phyloP scores from a whole-genome alignment of 2,113 vertebrate genomes.

The Oxygymnocypris stewartii region DNA sequence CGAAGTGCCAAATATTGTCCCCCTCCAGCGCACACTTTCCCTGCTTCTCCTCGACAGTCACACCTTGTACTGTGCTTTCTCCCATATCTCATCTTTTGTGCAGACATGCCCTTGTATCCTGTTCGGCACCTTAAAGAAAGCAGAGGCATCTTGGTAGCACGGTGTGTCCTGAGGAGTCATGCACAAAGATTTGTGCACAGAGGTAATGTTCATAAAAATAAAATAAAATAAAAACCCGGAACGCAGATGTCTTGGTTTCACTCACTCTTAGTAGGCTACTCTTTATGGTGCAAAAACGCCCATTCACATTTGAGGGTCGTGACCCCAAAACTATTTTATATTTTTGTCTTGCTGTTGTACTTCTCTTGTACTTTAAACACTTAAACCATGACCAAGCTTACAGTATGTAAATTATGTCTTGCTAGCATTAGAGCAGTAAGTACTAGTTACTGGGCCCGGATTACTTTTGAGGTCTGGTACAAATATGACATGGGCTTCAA shows the following conservation, averaged over 20 bases:
- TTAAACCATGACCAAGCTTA: background rate
- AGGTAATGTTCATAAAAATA: background rate
- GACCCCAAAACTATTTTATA: background rate
- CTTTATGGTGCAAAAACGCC: background rate
- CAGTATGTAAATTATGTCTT: background rate
- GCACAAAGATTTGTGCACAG: conserved; percentile 10
- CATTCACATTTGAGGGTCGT: background rate
- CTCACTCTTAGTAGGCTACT: background rate
- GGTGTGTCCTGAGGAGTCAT: background rate
- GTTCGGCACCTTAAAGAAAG: conserved; percentile 16
- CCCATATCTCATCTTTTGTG: conserved; percentile 33
- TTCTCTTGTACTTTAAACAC: background rate
- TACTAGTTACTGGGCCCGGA: background rate
- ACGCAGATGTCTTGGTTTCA: background rate
- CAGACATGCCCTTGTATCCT: conserved; percentile 49
- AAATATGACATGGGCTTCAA: too few species aligned
- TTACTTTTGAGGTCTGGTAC: too few species aligned
- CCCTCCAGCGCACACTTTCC: conserved; percentile 36
- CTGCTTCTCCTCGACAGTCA: conserved; percentile 29
- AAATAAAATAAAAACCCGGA: background rate
- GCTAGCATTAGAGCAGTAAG: background rate
- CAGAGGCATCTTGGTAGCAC: conserved; percentile 22
- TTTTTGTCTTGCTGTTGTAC: background rate
- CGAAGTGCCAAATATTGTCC: conserved; percentile 15
- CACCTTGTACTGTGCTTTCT: background rate